phyloP scores from a whole-genome alignment of 2,888 invertebrate genomes.

The Sesia apiformis region DNA sequence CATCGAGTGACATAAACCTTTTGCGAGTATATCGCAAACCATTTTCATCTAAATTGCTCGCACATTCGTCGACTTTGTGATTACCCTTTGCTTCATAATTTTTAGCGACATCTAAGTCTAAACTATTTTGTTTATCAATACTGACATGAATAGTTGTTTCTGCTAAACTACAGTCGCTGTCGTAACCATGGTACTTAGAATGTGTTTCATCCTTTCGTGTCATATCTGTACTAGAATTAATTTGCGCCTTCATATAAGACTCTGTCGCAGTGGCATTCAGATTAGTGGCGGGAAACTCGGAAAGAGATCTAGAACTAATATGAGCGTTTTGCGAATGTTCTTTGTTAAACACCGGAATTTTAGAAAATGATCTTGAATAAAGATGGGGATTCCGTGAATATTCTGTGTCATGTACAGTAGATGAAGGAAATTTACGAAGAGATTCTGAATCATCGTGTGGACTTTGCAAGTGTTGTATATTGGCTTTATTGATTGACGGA shows the following conservation, averaged over 20 bases:
- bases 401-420: not conserved
- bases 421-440: constrained; percentile 4
- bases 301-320: not conserved
- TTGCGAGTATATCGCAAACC: constrained; percentile 19
- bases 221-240: not conserved
- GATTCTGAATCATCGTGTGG: constrained; percentile 7
- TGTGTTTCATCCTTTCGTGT: not conserved
- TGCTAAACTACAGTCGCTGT: constrained; percentile 65
- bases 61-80: not conserved
- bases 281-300: not conserved
- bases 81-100: not conserved
- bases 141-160: constrained; percentile 68
- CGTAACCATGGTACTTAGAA: constrained; percentile 62
- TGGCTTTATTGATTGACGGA: constrained; percentile 6
- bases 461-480: too few species aligned
- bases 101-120: constrained; percentile 11
- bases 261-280: not conserved
- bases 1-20: constrained; percentile 42
- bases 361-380: not conserved
- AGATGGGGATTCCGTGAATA: not conserved
- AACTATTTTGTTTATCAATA: constrained; percentile 40
- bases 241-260: not conserved
- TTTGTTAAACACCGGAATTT: not conserved
- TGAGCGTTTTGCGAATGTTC: not conserved
- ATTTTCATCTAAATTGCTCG: not conserved